Evolutionary conservation across 2,113 vertebrate species (phyloP).

Genomic region (Tyto alba): DNA sequence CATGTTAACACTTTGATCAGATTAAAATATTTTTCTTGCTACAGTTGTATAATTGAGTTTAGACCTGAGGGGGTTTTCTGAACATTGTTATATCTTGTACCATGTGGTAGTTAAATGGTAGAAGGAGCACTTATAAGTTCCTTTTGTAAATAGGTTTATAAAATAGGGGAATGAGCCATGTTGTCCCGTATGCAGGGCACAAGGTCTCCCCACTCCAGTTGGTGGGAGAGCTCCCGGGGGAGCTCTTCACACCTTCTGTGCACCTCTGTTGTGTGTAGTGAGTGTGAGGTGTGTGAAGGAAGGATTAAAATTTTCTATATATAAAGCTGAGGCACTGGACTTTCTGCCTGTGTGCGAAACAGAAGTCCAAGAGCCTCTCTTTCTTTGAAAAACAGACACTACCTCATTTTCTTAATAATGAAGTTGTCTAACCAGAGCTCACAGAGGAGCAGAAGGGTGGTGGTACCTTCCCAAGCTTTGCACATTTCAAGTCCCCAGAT

Average conservation of each 20-base stretch:
- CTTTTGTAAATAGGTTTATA: conserved; percentile 23
- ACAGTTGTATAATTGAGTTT: conserved; percentile 66
- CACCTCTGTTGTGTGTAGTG: neutral
- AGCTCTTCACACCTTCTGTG: neutral
- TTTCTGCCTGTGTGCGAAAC: neutral
- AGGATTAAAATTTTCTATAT: neutral
- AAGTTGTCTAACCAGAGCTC: neutral
- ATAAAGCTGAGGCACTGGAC: neutral
- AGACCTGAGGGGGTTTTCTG: conserved; percentile 67
- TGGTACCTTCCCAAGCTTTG: neutral
- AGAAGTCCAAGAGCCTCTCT: neutral
- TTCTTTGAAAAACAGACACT: neutral
- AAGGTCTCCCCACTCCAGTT: neutral
- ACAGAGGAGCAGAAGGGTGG: neutral
- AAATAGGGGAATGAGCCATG: neutral
- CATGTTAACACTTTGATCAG: conserved; percentile 73
- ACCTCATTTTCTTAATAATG: neutral
- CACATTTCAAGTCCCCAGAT: neutral
- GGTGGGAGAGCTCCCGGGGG: neutral
- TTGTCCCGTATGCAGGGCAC: neutral
- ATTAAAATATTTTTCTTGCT: conserved; percentile 68
- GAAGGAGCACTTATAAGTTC: conserved; percentile 23
- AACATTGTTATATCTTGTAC: conserved; percentile 69
- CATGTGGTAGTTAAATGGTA: conserved; percentile 40
- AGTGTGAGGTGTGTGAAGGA: neutral